Conservation (phyloP, 2,888 invertebrate genomes). For the Nebria brevicollis region DNA sequence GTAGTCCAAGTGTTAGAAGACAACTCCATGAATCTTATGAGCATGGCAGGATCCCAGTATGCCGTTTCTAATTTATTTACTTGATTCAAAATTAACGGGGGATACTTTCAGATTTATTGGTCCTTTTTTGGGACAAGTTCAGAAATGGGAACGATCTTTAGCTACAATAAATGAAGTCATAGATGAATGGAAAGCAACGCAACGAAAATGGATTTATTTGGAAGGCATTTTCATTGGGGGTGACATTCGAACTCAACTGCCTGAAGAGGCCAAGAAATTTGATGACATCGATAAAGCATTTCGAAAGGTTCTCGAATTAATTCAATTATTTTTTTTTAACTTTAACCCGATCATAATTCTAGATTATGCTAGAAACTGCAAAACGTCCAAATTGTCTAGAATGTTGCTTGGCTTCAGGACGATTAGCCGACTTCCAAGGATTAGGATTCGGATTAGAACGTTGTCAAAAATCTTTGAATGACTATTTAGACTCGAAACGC, state of each 20-base stretch:
- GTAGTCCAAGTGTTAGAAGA: slow-evolving; percentile 85
- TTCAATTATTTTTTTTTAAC: not conserved
- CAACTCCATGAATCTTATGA: slow-evolving; percentile 89
- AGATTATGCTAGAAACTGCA: slow-evolving; percentile 87
- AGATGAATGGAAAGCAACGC: slow-evolving; percentile 87
- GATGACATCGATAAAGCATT: slow-evolving; percentile 87
- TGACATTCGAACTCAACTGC: slow-evolving; percentile 86
- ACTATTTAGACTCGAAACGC: slow-evolving; percentile 89
- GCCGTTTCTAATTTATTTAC: slow-evolving; percentile 50
- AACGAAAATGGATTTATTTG: slow-evolving; percentile 90
- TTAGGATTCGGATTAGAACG: slow-evolving; percentile 81
- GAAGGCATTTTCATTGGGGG: slow-evolving; percentile 93
- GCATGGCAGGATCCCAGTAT: slow-evolving; percentile 87
- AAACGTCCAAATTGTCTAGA: slow-evolving; percentile 83
- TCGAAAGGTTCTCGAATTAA: slow-evolving; percentile 68
- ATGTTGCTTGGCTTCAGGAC: slow-evolving; percentile 79
- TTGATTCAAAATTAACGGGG: slow-evolving; percentile 52
- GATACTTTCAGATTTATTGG: slow-evolving; percentile 77
- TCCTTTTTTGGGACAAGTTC: slow-evolving; percentile 84
- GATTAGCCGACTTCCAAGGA: slow-evolving; percentile 78
- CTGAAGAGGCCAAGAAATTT: slow-evolving; percentile 90
- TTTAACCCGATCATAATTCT: slow-evolving; percentile 48
- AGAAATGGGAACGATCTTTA: slow-evolving; percentile 85
- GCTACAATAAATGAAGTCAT: slow-evolving; percentile 86
- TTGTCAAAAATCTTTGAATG: slow-evolving; percentile 91